These are phyloP conservation scores for Ferdinandea cuprea DNA, from an alignment of 2,888 invertebrate species.

Conservation along the genomic window DNA sequence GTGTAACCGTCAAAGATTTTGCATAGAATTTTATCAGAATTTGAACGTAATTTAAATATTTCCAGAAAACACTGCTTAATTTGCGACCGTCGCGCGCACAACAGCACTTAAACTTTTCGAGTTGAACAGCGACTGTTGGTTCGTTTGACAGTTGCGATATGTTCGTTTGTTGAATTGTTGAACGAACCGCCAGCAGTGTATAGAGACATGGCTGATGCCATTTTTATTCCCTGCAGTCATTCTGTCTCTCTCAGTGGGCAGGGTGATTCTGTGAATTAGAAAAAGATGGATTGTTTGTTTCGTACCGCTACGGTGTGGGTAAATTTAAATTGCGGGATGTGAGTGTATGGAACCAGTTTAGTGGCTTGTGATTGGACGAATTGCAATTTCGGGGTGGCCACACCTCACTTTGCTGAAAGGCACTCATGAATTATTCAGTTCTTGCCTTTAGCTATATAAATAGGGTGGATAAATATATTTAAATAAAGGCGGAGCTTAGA, in stretches of 20 bases:
- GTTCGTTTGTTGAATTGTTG: conserved; percentile 60
- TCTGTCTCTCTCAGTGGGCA: neutral
- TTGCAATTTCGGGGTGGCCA: conserved; percentile 14
- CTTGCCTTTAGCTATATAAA: conserved; percentile 27
- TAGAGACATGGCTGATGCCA: conserved; percentile 70
- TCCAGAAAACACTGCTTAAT: conserved; percentile 31
- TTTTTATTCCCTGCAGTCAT: conserved; percentile 46
- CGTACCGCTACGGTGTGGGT: conserved; percentile 7
- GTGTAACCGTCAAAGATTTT: conserved; percentile 36
- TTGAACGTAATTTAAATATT: conserved; percentile 38
- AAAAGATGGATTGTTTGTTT: neutral
- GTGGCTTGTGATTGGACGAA: conserved; percentile 44
- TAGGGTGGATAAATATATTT: conserved; percentile 29
- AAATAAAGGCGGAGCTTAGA: conserved; percentile 32
- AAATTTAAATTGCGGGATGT: conserved; percentile 30
- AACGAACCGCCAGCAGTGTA: conserved; percentile 51
- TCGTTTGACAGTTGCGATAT: conserved; percentile 67
- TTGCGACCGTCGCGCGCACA: conserved; percentile 63
- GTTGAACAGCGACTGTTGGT: conserved; percentile 69
- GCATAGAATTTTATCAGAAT: conserved; percentile 26
- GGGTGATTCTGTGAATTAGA: neutral
- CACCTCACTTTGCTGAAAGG: conserved; percentile 39
- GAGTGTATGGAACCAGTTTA: conserved; percentile 56
- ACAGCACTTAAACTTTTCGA: conserved; percentile 69
- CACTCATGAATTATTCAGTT: conserved; percentile 59